Evolutionary conservation across 1,140 invertebrate species (phyloP), one percentile per base, ranked within the genome.

Genomic region (Pteromalus puparum): DNA sequence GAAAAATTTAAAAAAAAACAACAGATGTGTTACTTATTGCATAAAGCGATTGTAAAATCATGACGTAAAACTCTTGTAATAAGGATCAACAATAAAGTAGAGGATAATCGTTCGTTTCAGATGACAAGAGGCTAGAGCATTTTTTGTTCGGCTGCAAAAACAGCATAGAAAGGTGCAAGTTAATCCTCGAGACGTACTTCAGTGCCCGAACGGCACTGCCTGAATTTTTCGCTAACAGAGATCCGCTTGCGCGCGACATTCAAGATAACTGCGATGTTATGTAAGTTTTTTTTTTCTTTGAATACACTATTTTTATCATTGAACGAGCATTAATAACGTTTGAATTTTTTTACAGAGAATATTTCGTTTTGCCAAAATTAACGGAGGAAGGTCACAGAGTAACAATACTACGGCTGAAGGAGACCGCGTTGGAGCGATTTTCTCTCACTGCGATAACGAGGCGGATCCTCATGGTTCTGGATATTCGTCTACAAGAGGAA

Each of bases 61-160:
- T 7, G 38, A 42, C 9, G 38, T 7, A 42, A 42, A 42, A 42
- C 7, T 12, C 1, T 42, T 9, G 2, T 34, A 2, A 5, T 34
- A 42, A 53, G 18, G 4, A 53, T 53, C 2, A 18, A 4, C 5
- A 53, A 34, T 34, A 34, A 34, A 34, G 30, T 5, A 18, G 48
- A 53, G 48, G 15, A 53, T 53, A 1, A 53, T 21, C 1, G 2
- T 53, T 53, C 18, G 68, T 88, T 90, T 21, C 88, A 94, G 94
- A 94, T 86, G 93, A 94, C 26, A 87, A 83, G 15, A 92, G 92
- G 82, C 86, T 94, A 21, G 90, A 93, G 30, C 89, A 90, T 38
- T 94, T 94, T 87, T 87, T 94, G n/a, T 93, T 93, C 61, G 92
- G 94, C 2, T 94, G 93, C 85, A 94, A 94, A 87, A 94, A 94